These are phyloP conservation scores for Elanoides forficatus DNA, from an alignment of 2,113 vertebrate species.

Conservation along the genomic window DNA sequence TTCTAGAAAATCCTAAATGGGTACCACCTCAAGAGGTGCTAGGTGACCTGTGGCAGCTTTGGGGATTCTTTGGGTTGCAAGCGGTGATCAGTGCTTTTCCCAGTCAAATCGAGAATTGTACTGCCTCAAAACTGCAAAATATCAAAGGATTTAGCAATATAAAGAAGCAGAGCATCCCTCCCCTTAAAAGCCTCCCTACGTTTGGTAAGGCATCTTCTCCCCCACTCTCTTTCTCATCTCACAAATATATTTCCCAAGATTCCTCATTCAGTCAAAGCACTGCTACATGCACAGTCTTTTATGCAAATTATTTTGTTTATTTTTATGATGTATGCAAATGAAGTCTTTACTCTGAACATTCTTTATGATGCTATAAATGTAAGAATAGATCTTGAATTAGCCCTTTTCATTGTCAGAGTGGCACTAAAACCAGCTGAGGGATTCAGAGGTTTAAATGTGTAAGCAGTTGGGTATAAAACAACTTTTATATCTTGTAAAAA, in stretches of 20 bases:
- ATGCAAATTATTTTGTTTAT: constrained; percentile 64
- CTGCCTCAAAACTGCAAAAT: background rate
- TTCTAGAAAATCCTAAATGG: background rate
- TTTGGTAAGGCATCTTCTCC: background rate
- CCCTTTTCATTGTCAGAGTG: constrained; percentile 27
- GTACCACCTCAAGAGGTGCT: background rate
- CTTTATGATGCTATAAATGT: constrained; percentile 55
- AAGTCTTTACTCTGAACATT: constrained; percentile 45
- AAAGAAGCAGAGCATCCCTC: background rate
- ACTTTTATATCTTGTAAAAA: constrained; percentile 43
- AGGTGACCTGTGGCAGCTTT: too few species aligned
- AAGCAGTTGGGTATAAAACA: constrained; percentile 41
- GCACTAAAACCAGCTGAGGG: constrained; percentile 42
- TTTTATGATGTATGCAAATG: constrained; percentile 63
- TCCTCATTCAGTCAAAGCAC: background rate
- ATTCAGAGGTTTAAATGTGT: constrained; percentile 28
- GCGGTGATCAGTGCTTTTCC: too few species aligned
- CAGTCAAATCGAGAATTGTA: too few species aligned
- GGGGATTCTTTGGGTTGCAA: too few species aligned
- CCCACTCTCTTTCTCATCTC: background rate
- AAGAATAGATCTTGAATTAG: constrained; percentile 58
- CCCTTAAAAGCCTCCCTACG: background rate
- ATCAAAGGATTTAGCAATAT: background rate
- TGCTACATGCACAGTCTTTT: background rate
- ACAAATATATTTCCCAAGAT: background rate